Base-by-base conservation (phyloP, 1,140 invertebrate genomes). In the Whitmania pigra region DNA sequence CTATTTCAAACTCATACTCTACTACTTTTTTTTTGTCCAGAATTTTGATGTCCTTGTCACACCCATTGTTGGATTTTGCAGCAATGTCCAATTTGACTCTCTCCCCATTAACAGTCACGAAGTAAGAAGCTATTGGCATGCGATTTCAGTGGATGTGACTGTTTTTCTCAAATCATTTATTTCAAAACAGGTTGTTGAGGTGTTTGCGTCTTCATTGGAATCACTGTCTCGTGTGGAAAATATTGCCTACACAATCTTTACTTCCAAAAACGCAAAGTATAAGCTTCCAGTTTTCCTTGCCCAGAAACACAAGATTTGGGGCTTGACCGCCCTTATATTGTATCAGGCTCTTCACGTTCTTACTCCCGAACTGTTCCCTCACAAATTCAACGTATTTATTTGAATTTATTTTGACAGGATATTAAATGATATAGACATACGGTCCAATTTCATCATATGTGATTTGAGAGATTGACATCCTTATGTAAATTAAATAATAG, bases 91-190 rank as follows among this genome's bases (percentile, higher is more conserved):
- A 49, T 18, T 75, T 9, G 27, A 69, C 11, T 67, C 73, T 60
- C 55, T 75, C 7, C 54, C 69, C n/a, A 22, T 75, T 31, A 70
- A 74, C 68, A 49, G 31, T 20, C 43, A 60, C 25, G 74, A 75
- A 53, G 74, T 75, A 29, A 22, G 25, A 22, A 7, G 20, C 55
- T 71, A 25, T n/a, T 54, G 18, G 2, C 43, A 53, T 20, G 68
- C 31, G n/a, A 20, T 70, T n/a, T 43, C 43, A 29, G 20, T 70
- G 13, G 31, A 27, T 53, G 17, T 18, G 18, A 43, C 31, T 18
- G 31, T 18, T 20, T 70, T 70, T 29, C 36, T 27, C 15, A 53
- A 54, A 49, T n/a, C 31, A n/a, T 71, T 71, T 54, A 27, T 43
- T 43, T 27, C n/a, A 20, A 40, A 53, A 27, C 69, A 71, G 69